phyloP scores from a whole-genome alignment of 1,140 invertebrate species.

The Leptopilina clavipes region DNA sequence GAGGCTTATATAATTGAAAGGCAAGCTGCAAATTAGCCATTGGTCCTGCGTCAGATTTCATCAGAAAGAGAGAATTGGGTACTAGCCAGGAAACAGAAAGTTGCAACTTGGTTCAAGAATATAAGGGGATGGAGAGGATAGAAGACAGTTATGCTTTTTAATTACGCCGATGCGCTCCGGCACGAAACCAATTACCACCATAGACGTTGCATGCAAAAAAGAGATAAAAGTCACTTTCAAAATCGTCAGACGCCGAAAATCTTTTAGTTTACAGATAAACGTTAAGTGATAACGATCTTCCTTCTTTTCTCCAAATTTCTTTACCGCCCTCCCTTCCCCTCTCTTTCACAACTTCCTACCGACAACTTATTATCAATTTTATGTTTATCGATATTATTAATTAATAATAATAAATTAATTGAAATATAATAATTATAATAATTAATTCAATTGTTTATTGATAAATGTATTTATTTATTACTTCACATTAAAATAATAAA shows the following conservation, averaged over 20 bases:
- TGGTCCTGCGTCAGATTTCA: slow-evolving; percentile 33
- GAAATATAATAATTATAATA: no score
- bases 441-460: no score
- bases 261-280: neutral
- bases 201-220: slow-evolving; percentile 1
- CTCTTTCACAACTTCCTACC: neutral
- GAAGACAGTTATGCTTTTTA: slow-evolving; percentile 29
- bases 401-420: no score
- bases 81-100: neutral
- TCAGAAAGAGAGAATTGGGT: slow-evolving; percentile 34
- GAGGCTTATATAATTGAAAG: slow-evolving; percentile 54
- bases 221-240: neutral
- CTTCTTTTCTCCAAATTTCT: neutral
- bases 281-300: neutral
- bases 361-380: neutral
- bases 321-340: neutral
- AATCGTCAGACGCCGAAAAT: neutral
- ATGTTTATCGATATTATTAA: neutral
- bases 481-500: no score
- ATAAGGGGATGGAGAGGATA: neutral
- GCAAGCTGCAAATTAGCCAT: slow-evolving; percentile 51
- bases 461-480: no score
- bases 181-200: neutral
- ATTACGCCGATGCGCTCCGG: neutral
- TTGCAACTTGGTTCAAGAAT: neutral